phyloP scores from a whole-genome alignment of 2,113 vertebrate species.

The Myotis lucifugus region DNA sequence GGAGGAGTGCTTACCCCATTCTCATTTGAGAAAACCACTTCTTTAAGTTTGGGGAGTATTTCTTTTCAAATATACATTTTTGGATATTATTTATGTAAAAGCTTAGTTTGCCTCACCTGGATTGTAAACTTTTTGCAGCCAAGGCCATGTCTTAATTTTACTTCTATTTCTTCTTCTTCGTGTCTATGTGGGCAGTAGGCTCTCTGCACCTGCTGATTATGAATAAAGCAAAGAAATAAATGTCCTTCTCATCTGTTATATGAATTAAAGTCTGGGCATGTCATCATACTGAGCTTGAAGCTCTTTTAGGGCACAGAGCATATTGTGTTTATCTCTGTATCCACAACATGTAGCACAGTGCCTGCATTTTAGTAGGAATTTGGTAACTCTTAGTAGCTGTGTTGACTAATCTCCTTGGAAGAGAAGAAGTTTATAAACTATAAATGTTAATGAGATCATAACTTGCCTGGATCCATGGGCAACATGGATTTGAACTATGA shows the following conservation, averaged over 20 bases:
- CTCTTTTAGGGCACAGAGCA: neutral
- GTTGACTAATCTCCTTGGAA: neutral
- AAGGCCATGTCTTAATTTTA: neutral
- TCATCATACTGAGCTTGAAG: neutral
- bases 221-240: neutral
- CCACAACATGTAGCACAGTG: neutral
- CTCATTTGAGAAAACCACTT: neutral
- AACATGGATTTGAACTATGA: neutral
- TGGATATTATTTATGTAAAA: neutral
- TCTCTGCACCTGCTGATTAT: neutral
- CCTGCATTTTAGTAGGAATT: neutral
- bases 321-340: neutral
- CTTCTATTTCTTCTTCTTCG: neutral
- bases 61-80: neutral
- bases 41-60: neutral
- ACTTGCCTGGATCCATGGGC: neutral
- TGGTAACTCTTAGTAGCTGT: neutral
- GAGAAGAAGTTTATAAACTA: neutral
- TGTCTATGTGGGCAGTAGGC: neutral
- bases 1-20: rapidly evolving
- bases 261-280: neutral
- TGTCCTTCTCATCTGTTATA: neutral
- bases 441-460: neutral
- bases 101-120: neutral
- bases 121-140: neutral